Evolutionary conservation across 2,113 vertebrate species (phyloP).

Genomic region (Machaerirhynchus nigripectus): DNA sequence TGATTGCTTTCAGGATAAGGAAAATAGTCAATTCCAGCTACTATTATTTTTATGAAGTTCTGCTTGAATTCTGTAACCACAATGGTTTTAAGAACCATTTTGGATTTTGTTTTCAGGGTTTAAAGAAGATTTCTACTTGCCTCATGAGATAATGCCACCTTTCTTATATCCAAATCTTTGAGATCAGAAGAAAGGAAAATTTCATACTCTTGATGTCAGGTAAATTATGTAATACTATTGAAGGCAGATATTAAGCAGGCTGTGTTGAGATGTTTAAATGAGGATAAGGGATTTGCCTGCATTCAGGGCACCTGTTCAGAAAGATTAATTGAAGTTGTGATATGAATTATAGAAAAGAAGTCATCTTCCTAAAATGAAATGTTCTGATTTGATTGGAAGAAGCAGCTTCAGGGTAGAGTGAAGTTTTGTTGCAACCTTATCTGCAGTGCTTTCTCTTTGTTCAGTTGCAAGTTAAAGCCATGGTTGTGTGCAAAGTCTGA

Average conservation of each 20-base stretch:
- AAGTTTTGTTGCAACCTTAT: background rate
- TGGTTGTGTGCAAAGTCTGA: background rate
- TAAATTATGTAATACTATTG: conserved; percentile 41
- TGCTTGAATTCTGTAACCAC: conserved; percentile 60
- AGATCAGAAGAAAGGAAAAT: conserved; percentile 67
- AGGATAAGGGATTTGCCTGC: background rate
- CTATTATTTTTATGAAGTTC: conserved; percentile 32
- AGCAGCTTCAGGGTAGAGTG: background rate
- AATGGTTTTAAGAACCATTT: conserved; percentile 68
- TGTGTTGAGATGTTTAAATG: background rate
- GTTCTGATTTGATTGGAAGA: background rate
- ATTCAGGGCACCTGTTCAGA: background rate
- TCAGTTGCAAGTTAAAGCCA: background rate
- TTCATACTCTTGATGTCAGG: conserved; percentile 69
- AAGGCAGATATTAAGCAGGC: conserved; percentile 26
- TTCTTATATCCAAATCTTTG: conserved; percentile 69
- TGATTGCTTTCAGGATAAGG: background rate
- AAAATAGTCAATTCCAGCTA: background rate
- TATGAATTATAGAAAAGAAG: background rate
- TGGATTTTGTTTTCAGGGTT: conserved; percentile 68
- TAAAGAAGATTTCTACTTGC: conserved; percentile 70
- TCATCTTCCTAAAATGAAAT: background rate
- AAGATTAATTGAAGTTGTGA: background rate
- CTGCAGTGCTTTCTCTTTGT: background rate
- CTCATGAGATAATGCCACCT: conserved; percentile 64